Base-by-base conservation (phyloP, 2,797 vertebrate species). In the Brotula barbata region DNA sequence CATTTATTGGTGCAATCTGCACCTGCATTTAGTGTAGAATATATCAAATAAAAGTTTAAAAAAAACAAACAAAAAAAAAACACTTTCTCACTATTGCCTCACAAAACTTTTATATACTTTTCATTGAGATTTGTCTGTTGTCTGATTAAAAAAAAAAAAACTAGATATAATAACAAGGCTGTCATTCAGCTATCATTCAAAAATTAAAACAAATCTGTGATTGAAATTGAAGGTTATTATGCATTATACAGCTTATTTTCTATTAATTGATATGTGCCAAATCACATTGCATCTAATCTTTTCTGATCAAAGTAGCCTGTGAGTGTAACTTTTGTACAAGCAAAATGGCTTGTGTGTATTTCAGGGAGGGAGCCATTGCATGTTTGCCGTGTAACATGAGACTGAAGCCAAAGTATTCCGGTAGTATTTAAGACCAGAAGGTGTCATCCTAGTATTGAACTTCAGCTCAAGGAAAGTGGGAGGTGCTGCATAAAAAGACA, bases 341-440 rank as follows among this genome's bases (percentile, higher is more conserved):
- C 51, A 17, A 21, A 58, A 54, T 40, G 34, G 54, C 23, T 58
- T 70, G 70, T 50, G 75, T 83, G 71, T 87, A 88, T 89, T 87
- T 88, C 77, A 85, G 77, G 84, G 22, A 65, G 64, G 19, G 20
- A 33, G 23, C 11, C 61, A 62, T 68, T 70, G 54, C 74, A 68
- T 64, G 52, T 72, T 65, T 25, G 28, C 22, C 20, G 11, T 68
- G 87, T 75, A 88, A 89, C 67, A 11, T 73, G 85, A 88, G 85
- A 82, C 17, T 33, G 46, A 45, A 42, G 71, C 68, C 41, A 63
- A 77, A 65, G 80, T 75, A 77, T 82, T 84, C 55, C 77, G 75
- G 50, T n/a, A n/a, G n/a, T 81, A 80, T 83, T 82, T 77, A 66
- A 59, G 71, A 58, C 42, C 74, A 78, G 59, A 45, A 40, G 57